phyloP scores from a whole-genome alignment of 2,888 invertebrate genomes.

The Xestia rhomboidea region DNA sequence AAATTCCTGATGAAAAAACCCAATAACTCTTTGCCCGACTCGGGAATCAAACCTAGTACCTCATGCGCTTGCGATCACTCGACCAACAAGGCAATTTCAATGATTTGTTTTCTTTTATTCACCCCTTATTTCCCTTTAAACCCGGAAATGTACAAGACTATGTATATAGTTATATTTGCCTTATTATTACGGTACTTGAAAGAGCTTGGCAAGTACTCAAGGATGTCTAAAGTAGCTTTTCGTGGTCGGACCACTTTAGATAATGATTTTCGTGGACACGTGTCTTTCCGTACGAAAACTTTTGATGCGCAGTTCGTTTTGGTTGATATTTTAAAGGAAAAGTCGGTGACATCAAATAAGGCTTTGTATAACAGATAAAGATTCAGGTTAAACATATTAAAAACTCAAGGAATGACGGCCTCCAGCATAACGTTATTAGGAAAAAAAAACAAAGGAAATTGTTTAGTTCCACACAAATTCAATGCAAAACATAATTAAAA shows the following conservation, averaged over 20 bases:
- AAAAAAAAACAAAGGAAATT: neutral
- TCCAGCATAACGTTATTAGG: neutral
- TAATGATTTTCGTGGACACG: constrained; percentile 46
- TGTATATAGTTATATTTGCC: constrained; percentile 8
- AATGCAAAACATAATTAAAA: neutral
- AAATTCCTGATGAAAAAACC: no score
- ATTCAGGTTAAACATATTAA: constrained; percentile 1
- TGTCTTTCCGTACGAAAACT: constrained; percentile 8
- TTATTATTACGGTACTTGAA: constrained; percentile 36
- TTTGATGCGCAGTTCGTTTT: constrained; percentile 8
- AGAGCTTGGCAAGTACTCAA: constrained; percentile 39
- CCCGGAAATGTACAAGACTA: neutral
- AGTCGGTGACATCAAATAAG: neutral
- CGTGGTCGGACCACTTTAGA: constrained; percentile 38
- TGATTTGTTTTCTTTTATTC: neutral
- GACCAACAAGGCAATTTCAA: neutral
- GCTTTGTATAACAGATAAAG: neutral
- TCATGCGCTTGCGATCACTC: no score
- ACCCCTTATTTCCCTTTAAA: constrained; percentile 1
- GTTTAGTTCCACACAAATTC: no score
- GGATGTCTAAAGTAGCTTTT: constrained; percentile 23
- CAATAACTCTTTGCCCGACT: no score
- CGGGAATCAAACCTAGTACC: no score
- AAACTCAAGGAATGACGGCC: neutral
- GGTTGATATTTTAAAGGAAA: neutral